Evolutionary conservation across 2,888 invertebrate genomes (phyloP), one percentile per base, ranked within the genome.

Genomic region (Dermolepida albohirtum): DNA sequence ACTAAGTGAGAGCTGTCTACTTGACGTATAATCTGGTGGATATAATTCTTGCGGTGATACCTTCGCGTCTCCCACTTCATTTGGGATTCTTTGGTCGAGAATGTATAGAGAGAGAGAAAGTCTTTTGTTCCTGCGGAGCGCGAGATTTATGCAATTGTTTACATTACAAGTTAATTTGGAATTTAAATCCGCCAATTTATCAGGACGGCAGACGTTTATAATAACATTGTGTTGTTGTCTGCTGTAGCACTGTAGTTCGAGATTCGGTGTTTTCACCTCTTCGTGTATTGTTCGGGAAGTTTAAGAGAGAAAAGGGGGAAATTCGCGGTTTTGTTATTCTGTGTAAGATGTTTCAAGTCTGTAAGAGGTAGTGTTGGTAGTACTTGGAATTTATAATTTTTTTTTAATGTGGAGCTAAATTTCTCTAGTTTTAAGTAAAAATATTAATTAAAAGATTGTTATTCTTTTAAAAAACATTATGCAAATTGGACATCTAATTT

Each of bases 161-260:
- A 82, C 82, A 81, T 81, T 80, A 78, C 81, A 79, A 82, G 81
- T 82, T 83, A 82, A 83, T 83, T 83, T 81, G 78, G 80, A 82
- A 82, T 82, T 82, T 81, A 81, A 82, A 82, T 82, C 82, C 79
- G 34, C 77, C 79, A 78, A 81, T 82, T 82, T 80, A 82, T 82
- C 81, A 79, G 81, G 34, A 79, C 78, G 76, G 68, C 74, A 74
- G 71, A 70, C 71, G 68, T 71, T 72, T 74, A 72, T 70, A 72
- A 72, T 64, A 71, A 71, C 68, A 70, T 67, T 66, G 68, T 67
- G 67, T 64, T 67, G 57, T 68, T 68, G 57, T 66, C 57, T 27
- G 11, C 54, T 43, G 22, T 12, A 7, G 29, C 40, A 40, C 17
- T 16, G 29, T 17, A 40, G 12, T 17, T 16, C 54, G 40, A 55